phyloP scores from a whole-genome alignment of 35 echinoderm and acorn worm genomes.

The Strongylocentrotus purpuratus region DNA sequence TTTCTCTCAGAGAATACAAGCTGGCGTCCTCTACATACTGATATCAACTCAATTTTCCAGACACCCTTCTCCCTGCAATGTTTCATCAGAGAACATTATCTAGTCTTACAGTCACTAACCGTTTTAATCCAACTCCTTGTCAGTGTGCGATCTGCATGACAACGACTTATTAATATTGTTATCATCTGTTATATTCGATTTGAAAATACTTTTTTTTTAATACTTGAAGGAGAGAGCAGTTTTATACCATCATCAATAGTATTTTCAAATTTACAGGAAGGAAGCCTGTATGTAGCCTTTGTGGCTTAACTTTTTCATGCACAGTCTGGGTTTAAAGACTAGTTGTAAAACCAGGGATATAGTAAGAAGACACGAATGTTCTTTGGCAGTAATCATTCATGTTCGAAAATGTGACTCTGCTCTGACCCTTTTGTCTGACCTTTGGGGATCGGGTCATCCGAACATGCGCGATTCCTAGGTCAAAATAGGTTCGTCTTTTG shows the following conservation, averaged over 20 bases:
- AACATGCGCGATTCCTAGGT: constrained; percentile 26
- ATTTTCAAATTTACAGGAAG: not conserved
- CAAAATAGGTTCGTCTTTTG: constrained; percentile 6
- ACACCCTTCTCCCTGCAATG: not conserved
- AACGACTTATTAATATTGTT: too few species aligned
- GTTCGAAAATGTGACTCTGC: constrained; percentile 45
- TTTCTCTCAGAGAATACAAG: not conserved
- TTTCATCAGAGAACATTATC: not conserved
- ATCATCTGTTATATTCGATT: not conserved
- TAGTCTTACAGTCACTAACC: not conserved
- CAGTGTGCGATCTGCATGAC: too few species aligned
- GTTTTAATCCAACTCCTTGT: not conserved
- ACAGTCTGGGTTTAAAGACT: not conserved
- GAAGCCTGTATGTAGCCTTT: not conserved
- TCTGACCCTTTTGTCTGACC: constrained; percentile 37
- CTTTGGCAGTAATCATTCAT: constrained; percentile 24
- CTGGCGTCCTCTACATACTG: not conserved
- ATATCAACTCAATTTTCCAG: not conserved
- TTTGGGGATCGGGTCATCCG: constrained; percentile 13
- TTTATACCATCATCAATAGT: not conserved
- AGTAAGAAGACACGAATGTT: constrained; percentile 39
- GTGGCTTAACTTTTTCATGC: not conserved
- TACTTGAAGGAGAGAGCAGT: not conserved
- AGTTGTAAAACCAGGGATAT: not conserved
- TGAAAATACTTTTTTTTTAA: not conserved